Percentiles rank a stretch among this genome's conserved stretches.
These are phyloP conservation scores for Podotricha telesiphe DNA, from an alignment of 2,888 invertebrate genomes.

Conservation along the genomic window DNA sequence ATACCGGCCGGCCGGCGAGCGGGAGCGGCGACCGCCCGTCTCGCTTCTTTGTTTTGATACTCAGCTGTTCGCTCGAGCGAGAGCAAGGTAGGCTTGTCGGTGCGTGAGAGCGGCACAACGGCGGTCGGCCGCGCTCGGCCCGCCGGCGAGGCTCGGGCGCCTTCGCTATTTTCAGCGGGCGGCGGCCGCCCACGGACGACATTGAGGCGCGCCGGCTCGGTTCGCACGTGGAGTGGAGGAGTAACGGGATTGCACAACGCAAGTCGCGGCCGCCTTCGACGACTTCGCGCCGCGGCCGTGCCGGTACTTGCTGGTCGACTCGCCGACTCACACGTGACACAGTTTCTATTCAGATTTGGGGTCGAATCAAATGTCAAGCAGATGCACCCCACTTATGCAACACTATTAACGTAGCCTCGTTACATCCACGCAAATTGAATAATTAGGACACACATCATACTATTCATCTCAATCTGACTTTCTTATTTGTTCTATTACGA, in stretches of 20 bases:
- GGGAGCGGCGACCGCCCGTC: conserved; percentile 79
- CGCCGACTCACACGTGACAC: conserved; percentile 78
- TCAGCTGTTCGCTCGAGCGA: conserved; percentile 78
- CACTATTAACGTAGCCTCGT: conserved; percentile 63
- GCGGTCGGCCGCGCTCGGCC: conserved; percentile 46
- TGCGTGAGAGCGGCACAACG: conserved; percentile 54
- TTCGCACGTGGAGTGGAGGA: conserved; percentile 70
- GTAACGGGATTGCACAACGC: conserved; percentile 82
- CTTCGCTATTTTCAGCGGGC: conserved; percentile 67
- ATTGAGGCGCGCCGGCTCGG: conserved; percentile 74
- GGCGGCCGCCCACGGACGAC: conserved; percentile 76
- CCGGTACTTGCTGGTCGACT: conserved; percentile 57
- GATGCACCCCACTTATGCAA: conserved; percentile 82
- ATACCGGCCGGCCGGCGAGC: conserved; percentile 83
- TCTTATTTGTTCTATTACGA: conserved; percentile 20
- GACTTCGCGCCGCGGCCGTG: conserved; percentile 49
- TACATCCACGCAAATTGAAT: conserved; percentile 59
- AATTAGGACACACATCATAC: conserved; percentile 46
- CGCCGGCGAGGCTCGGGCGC: conserved; percentile 55
- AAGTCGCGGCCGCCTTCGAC: conserved; percentile 56
- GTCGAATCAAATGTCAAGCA: conserved; percentile 83
- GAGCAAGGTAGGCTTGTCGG: conserved; percentile 58
- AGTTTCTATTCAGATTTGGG: conserved; percentile 84
- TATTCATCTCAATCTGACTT: conserved; percentile 12
- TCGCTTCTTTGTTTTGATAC: conserved; percentile 84